Evolutionary conservation across 2,888 invertebrate genomes (phyloP).

Genomic region (Macrophya alboannulata): DNA sequence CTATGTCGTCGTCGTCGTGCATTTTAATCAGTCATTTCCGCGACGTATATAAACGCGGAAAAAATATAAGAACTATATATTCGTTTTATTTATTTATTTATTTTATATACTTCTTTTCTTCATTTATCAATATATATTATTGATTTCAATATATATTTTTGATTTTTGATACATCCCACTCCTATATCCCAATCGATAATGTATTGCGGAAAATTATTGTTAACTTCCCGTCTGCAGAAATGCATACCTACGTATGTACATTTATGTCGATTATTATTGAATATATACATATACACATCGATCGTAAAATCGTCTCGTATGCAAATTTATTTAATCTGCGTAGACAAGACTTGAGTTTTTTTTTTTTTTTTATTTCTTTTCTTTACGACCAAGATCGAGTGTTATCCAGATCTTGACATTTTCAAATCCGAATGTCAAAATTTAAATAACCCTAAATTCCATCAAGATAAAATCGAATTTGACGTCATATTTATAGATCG

Average conservation of each 20-base stretch:
- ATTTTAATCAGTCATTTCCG: slow-evolving; percentile 22
- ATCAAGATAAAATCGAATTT: neutral
- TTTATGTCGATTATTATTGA: neutral
- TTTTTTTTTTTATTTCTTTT: neutral
- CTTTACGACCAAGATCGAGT: neutral
- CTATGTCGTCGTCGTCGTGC: neutral
- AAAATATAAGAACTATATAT: neutral
- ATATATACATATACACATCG: too few relatives aligned
- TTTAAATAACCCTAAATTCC: neutral
- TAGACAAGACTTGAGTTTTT: neutral
- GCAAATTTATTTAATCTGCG: neutral
- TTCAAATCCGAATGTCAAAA: neutral
- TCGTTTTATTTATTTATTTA: neutral
- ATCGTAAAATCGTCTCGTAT: neutral
- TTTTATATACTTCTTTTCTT: neutral
- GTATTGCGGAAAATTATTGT: neutral
- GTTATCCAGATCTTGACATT: slow-evolving; percentile 1
- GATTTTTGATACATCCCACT: too few relatives aligned
- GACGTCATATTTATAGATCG: neutral
- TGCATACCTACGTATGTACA: too few relatives aligned
- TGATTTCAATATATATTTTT: too few relatives aligned
- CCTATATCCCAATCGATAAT: too few relatives aligned
- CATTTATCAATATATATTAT: too few relatives aligned
- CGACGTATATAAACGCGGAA: neutral
- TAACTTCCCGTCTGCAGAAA: neutral